Evolutionary conservation across 2,888 invertebrate species (phyloP).

Genomic region (Cotesia congregata): DNA sequence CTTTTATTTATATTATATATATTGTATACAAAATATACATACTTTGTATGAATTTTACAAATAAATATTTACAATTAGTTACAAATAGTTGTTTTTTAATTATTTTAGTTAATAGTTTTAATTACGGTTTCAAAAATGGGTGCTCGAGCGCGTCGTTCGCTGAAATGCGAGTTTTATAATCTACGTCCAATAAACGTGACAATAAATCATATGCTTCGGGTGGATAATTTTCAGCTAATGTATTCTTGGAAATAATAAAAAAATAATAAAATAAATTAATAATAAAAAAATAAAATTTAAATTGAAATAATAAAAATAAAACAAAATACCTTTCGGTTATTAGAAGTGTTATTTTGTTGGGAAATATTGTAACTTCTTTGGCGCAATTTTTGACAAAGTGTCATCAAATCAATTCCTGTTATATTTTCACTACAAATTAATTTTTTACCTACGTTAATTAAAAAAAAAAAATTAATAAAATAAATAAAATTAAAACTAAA

Average conservation of each 20-base stretch:
- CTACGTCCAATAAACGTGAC: slow-evolving; percentile 80
- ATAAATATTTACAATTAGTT: slow-evolving; percentile 30
- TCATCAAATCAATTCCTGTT: slow-evolving; percentile 70
- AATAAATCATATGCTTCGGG: slow-evolving; percentile 82
- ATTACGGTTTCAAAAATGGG: slow-evolving; percentile 75
- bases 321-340: slow-evolving; percentile 58
- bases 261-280: slow-evolving; percentile 27
- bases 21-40: slow-evolving; percentile 42
- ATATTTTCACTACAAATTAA: slow-evolving; percentile 72
- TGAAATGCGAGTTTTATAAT: slow-evolving; percentile 81
- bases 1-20: slow-evolving; percentile 23
- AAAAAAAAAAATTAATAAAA: slow-evolving; percentile 23
- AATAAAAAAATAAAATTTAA: slow-evolving; percentile 16
- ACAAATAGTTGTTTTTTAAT: slow-evolving; percentile 5
- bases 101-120: slow-evolving; percentile 31
- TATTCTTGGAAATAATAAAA: slow-evolving; percentile 54
- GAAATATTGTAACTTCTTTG: slow-evolving; percentile 53
- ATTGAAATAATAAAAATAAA: slow-evolving; percentile 37
- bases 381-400: slow-evolving; percentile 64
- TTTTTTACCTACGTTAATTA: slow-evolving; percentile 69
- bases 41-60: slow-evolving; percentile 32
- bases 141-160: slow-evolving; percentile 83
- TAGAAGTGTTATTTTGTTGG: slow-evolving; percentile 39
- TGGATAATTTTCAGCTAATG: slow-evolving; percentile 72
- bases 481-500: slow-evolving; percentile 9